Evolutionary conservation across 1,140 invertebrate genomes (phyloP), one percentile per base, ranked within the genome.

Genomic region (Heliconius congener): DNA sequence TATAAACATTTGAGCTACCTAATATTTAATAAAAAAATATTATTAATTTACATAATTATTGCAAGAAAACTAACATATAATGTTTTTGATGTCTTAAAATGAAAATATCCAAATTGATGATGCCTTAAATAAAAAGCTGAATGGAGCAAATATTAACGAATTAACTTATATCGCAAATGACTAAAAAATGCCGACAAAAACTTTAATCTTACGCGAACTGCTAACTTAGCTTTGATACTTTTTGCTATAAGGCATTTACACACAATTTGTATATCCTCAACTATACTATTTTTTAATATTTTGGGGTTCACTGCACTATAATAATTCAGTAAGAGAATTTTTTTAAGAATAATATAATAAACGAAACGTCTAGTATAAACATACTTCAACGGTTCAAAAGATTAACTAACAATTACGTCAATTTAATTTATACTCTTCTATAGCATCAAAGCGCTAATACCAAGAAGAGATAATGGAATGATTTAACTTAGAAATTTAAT

Each of bases 401-500:
- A 66, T 30, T 30, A 66, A 66, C 9, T 27, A 27, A 27, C 23
- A 66, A 27, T 27, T 23, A 5, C 19, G 3, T 5, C 13, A 27
- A 27, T 30, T 66, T 27, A 66, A 30, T 66, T 66, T 66, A 66
- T 2, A 2, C 30, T 27, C 60, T 66, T 19, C 18, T 52, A 6
- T 4, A 30, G 23, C 23, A 66, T 13, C n/a, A n/a, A 50, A 76
- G n/a, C 57, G 50, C 23, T 70, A 76, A 76, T 39, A 27, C 74
- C 11, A 9, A 34, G 23, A 50, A 71, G 23, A 70, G 74, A 71
- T 70, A 72, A 37, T 11, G 18, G 60, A 60, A 30, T 34, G 37
- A 46, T 37, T 39, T 57, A 46, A 73, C 74, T 83, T 79, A 74
- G 46, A 74, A 80, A 83, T 79, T 81, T 81, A 57, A 81, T 81